Evolutionary conservation across 2,797 vertebrate genomes (phyloP).

Genomic region (Sarcophilus harrisii): DNA sequence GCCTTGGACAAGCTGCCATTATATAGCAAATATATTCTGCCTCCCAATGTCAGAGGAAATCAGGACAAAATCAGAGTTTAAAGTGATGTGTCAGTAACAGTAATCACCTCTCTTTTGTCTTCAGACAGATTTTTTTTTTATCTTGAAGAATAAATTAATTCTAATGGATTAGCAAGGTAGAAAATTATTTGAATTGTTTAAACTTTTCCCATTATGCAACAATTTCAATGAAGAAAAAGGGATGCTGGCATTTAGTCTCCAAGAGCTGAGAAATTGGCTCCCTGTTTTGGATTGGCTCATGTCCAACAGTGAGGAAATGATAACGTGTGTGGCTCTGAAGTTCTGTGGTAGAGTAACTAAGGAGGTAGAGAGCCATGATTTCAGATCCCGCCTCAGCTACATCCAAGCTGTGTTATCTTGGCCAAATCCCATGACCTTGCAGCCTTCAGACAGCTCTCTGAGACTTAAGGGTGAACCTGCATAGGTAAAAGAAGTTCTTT

Average conservation of each 20-base stretch:
- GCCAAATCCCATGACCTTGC: not conserved
- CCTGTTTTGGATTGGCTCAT: not conserved
- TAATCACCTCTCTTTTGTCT: constrained; percentile 52
- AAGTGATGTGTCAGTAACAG: not conserved
- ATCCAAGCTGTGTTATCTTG: not conserved
- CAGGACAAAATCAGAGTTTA: constrained; percentile 13
- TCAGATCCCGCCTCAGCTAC: not conserved
- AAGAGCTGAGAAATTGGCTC: constrained; percentile 32
- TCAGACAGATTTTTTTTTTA: constrained; percentile 61
- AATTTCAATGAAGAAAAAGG: constrained; percentile 35
- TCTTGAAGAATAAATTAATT: constrained; percentile 69
- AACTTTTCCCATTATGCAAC: constrained; percentile 27
- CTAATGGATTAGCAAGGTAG: constrained; percentile 25
- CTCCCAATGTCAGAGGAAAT: constrained; percentile 35
- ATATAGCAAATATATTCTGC: constrained; percentile 50
- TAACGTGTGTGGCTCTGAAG: not conserved
- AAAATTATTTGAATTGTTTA: constrained; percentile 26
- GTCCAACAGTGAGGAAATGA: not conserved
- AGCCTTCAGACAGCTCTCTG: not conserved
- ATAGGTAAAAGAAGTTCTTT: not conserved
- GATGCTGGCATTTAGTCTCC: constrained; percentile 45
- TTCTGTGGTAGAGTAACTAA: not conserved
- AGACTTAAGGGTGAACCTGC: not conserved
- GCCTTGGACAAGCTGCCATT: constrained; percentile 30
- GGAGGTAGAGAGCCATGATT: not conserved